A percentile compares a stretch with the other conserved stretches of the same genome.
Conservation (phyloP, 2,113 vertebrate genomes). For the Porphyrio hochstetteri region DNA sequence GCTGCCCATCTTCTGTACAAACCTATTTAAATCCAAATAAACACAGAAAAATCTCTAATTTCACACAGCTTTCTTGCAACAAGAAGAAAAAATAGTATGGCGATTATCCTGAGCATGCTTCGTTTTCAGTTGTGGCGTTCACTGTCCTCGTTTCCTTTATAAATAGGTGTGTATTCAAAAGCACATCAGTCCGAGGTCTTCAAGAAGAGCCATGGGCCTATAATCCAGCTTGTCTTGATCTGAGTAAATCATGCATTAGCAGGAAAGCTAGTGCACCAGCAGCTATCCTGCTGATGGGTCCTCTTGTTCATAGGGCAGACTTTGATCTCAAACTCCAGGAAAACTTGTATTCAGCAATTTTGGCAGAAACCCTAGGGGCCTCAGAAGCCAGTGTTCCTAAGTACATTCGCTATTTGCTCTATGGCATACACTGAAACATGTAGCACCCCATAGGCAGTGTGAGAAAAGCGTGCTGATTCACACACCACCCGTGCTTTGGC, state of each 20-base stretch:
- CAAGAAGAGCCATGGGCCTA: rapidly evolving
- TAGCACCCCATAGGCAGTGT: rapidly evolving
- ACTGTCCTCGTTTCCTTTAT: neutral
- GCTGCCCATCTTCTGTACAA: neutral
- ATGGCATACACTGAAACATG: neutral
- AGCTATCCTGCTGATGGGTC: neutral
- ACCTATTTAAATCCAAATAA: neutral
- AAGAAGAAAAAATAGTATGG: neutral
- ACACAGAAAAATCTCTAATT: neutral
- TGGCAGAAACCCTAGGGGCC: neutral
- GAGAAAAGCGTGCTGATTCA: neutral
- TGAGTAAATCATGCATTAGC: neutral
- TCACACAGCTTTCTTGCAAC: neutral
- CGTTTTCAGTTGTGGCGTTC: neutral
- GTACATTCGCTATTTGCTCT: neutral
- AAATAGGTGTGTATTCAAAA: neutral
- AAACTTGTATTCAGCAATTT: neutral
- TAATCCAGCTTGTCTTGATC: neutral
- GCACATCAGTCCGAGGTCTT: no score
- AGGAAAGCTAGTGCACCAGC: neutral
- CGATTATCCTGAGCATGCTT: neutral
- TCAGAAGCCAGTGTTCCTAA: neutral
- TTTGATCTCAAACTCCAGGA: neutral
- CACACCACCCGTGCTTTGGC: neutral
- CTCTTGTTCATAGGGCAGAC: neutral